Evolutionary conservation across 2,888 invertebrate species (phyloP).

Genomic region (Nymphalis polychloros): DNA sequence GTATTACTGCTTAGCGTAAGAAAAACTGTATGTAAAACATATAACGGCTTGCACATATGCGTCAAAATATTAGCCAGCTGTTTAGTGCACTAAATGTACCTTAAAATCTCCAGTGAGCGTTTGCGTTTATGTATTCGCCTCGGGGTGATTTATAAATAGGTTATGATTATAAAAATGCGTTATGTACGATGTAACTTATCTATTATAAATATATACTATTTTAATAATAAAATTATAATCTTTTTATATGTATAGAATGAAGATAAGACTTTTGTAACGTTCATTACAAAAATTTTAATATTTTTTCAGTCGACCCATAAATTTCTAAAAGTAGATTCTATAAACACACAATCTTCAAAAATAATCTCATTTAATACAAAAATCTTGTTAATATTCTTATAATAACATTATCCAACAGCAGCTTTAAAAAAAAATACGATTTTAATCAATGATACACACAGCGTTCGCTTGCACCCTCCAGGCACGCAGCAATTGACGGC

Average conservation of each 20-base stretch:
- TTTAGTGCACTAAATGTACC: background rate
- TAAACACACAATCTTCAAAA: no score
- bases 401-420: no score
- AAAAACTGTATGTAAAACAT: background rate
- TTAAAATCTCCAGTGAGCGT: background rate
- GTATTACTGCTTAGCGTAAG: no score
- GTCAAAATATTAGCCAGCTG: no score
- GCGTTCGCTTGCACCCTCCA: background rate
- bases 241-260: no score
- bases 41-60: background rate
- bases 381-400: no score
- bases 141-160: background rate
- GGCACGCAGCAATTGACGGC: constrained; percentile 21
- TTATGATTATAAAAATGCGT: background rate
- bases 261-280: no score
- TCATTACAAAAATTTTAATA: no score
- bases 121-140: background rate
- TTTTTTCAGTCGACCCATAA: no score
- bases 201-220: background rate
- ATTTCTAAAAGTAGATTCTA: no score
- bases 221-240: no score
- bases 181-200: background rate
- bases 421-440: background rate
- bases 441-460: background rate
- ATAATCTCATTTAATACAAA: no score